These are phyloP conservation scores for Agrotis ipsilon DNA, from an alignment of 2,888 invertebrate genomes.

Conservation along the genomic window DNA sequence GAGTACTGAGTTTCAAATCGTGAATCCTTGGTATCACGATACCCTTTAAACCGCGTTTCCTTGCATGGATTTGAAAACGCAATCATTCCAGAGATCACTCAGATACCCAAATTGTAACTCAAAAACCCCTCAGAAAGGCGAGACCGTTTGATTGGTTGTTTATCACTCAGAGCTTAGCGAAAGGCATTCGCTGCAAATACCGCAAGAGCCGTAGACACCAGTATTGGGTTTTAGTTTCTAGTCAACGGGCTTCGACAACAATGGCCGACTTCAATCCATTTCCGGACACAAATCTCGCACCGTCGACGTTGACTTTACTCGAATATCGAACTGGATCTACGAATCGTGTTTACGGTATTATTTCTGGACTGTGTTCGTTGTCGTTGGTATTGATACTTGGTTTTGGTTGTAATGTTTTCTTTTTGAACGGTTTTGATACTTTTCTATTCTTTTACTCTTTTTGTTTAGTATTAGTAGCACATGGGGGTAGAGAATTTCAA, in stretches of 20 bases:
- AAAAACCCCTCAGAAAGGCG: conserved; percentile 47
- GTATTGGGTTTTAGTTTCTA: conserved; percentile 77
- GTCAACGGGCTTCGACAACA: conserved; percentile 80
- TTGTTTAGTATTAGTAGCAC: too few species aligned
- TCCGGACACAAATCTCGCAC: conserved; percentile 83
- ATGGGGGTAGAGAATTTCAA: too few species aligned
- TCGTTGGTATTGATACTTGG: conserved; percentile 62
- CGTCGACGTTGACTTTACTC: conserved; percentile 77
- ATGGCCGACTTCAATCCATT: conserved; percentile 84
- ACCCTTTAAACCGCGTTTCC: neutral
- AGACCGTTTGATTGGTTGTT: conserved; percentile 66
- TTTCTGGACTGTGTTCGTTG: conserved; percentile 69
- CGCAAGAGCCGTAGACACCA: conserved; percentile 68
- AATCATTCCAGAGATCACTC: neutral
- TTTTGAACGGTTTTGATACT: conserved; percentile 8
- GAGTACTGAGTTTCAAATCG: neutral
- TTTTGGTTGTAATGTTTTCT: conserved; percentile 23
- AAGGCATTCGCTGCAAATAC: conserved; percentile 70
- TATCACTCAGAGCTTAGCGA: conserved; percentile 65
- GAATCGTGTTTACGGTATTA: conserved; percentile 82
- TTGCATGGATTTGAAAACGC: neutral
- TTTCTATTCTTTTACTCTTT: too few species aligned
- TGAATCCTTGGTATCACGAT: neutral
- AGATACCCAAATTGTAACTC: conserved; percentile 26
- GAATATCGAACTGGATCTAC: conserved; percentile 79